Conservation (phyloP, 1,140 invertebrate genomes). For the Magallana angulata region DNA sequence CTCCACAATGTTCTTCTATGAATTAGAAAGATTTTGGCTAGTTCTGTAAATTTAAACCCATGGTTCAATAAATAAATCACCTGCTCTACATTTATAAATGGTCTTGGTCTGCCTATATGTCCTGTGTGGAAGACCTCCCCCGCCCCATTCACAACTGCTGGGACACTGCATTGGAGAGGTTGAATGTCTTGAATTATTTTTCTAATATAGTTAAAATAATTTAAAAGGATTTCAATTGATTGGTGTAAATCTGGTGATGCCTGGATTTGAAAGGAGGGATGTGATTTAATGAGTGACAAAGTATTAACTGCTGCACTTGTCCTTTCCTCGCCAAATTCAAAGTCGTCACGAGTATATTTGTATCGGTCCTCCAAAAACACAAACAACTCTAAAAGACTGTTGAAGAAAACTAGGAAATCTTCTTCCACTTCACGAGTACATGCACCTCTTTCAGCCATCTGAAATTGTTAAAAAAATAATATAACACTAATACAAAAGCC, state of each 20-base stretch:
- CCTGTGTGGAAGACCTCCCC: not conserved
- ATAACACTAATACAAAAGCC: no score
- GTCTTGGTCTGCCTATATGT: not conserved
- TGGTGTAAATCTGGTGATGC: slow-evolving; percentile 6
- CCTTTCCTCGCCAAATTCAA: not conserved
- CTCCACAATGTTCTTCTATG: slow-evolving; percentile 1
- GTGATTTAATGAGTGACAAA: slow-evolving; percentile 8
- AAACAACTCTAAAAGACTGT: slow-evolving; percentile 3
- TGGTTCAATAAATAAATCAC: slow-evolving; percentile 6
- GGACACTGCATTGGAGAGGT: not conserved
- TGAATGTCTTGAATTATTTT: not conserved
- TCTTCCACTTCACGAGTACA: not conserved
- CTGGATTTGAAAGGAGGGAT: not conserved
- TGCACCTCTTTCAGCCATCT: not conserved
- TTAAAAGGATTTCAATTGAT: slow-evolving; percentile 2
- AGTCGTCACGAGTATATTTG: not conserved
- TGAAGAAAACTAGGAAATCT: not conserved
- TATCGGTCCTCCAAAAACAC: not conserved
- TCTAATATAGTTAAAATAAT: not conserved
- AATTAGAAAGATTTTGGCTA: not conserved
- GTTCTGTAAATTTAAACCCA: not conserved
- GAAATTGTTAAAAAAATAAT: not conserved
- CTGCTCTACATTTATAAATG: slow-evolving; percentile 9
- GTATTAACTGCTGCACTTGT: slow-evolving; percentile 3
- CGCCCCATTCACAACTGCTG: not conserved